Base-by-base conservation (phyloP, 2,113 vertebrate genomes). In the Cheilinus undulatus region DNA sequence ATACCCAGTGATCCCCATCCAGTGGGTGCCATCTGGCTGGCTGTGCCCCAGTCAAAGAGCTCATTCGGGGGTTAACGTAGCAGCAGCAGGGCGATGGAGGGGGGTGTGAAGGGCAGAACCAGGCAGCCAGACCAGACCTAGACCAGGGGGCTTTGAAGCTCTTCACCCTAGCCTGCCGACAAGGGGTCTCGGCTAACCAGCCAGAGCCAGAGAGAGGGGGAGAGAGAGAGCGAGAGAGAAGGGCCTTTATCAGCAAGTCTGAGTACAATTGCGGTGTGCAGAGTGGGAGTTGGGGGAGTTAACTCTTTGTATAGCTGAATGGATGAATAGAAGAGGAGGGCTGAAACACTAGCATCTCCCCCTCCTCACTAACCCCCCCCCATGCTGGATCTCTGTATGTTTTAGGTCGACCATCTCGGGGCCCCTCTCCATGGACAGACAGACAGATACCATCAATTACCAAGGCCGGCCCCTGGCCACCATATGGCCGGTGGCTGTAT, bases 401-500 rank as follows among this genome's bases (percentile, higher is more conserved):
- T 92, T 90, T 90, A 86, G 83, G 74, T 66, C 83, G 80, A 73
- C 86, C 81, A 85, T 86, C 71, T 73, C 50, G 57, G 88, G 86
- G 84, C 86, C 83, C 85, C 88, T 88, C 71, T 85, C 76, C 72
- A 84, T 58, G 75, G 84, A 84, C 83, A 67, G 77, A 78, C 63
- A 84, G 70, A 91, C 90, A 93, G 93, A 94, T 93, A 94, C 89
- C 90, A 91, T 95, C 93, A 93, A 92, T 93, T 91, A 88, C 86
- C 82, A 87, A 87, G 72, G 73, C 89, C 86, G 48, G 86, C 85
- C 89, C 69, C 84, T 93, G 92, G 83, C 81, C 73, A 85, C 90
- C 96, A 96, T 95, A 95, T 95, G 95, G 93, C 91, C 77, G 71
- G 82, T 83, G 92, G 89, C 89, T 89, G 81, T 92, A 94, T 91